Evolutionary conservation across 2,113 vertebrate species (phyloP), one percentile per base, ranked within the genome.

Genomic region (Thymallus thymallus): DNA sequence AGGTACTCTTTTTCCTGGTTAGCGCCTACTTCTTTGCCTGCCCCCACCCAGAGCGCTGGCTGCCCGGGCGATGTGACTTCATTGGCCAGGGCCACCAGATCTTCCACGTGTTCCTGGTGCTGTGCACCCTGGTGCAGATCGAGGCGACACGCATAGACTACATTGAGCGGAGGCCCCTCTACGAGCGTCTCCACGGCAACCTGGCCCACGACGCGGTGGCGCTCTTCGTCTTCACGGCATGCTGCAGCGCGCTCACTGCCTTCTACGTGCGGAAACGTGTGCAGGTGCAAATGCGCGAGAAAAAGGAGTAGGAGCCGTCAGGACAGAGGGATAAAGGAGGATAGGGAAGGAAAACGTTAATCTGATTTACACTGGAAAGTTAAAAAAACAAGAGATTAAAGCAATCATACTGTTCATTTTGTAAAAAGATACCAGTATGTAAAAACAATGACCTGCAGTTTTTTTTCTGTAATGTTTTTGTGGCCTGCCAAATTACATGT

Each of bases 11-110:
- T 84, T 99, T 99, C 86, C 90, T 99, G 7, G 46, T 96, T 0
- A 90, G 94, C 0, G 96, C 96, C 6, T 96, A 95, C 22, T 99
- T 99, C 84, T 99, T 99, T 88, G 95, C 95, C 0, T 94, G 93
- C 4, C 96, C 95, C 1, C 92, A 97, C 86, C 97, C 97, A 0
- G 97, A 99, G 91, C 94, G 96, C 74, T 95, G 94, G 93, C 94
- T 98, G 82, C 95, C 95, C 0, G 96, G 96, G 13, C 92, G 85
- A 78, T 99, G 96, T 68, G 95, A 99, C 76, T 92, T 98, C 75
- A 91, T 98, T 0, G 96, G 96, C 55, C 97, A 99, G 88, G 95
- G 97, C 85, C 97, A 99, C 85, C 97, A 99, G 89, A 93, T 98
- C 74, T 99, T 99, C 58, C 97, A 99, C 0, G 90, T 96, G 66